Evolutionary conservation across 1,140 invertebrate species (phyloP).

Genomic region (Nasonia vitripennis): DNA sequence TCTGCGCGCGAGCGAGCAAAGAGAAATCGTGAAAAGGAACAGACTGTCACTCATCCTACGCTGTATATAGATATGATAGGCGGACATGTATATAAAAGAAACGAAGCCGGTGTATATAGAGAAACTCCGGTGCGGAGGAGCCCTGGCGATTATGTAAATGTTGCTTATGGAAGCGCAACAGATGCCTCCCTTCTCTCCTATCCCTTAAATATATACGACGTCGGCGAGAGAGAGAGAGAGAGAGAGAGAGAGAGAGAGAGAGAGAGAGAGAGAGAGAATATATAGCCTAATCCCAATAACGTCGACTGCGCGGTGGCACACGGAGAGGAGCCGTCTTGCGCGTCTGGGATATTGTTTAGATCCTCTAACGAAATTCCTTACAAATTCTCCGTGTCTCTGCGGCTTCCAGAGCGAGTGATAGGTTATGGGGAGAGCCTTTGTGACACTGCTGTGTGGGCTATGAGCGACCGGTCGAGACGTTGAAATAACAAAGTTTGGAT

Average conservation of each 20-base stretch:
- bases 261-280: conserved; percentile 17
- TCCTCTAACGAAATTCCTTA: conserved; percentile 67
- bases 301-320: conserved; percentile 53
- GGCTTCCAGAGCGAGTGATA: neutral
- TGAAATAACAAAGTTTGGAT: conserved; percentile 47
- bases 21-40: conserved; percentile 30
- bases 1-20: neutral
- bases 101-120: conserved; percentile 50
- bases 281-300: conserved; percentile 65
- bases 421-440: conserved; percentile 15
- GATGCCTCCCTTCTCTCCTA: conserved; percentile 65
- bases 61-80: neutral
- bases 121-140: conserved; percentile 57
- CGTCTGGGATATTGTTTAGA: conserved; percentile 69
- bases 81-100: conserved; percentile 31
- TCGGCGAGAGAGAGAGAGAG: neutral
- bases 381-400: conserved; percentile 61
- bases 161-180: conserved; percentile 73
- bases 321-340: neutral
- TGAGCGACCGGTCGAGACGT: conserved; percentile 5
- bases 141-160: conserved; percentile 72
- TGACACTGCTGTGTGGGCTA: neutral
- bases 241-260: neutral
- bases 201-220: conserved; percentile 16
- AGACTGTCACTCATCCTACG: conserved; percentile 43